These are phyloP conservation scores for Herpailurus yagouaroundi DNA, from an alignment of 2,113 vertebrate species.

Conservation along the genomic window DNA sequence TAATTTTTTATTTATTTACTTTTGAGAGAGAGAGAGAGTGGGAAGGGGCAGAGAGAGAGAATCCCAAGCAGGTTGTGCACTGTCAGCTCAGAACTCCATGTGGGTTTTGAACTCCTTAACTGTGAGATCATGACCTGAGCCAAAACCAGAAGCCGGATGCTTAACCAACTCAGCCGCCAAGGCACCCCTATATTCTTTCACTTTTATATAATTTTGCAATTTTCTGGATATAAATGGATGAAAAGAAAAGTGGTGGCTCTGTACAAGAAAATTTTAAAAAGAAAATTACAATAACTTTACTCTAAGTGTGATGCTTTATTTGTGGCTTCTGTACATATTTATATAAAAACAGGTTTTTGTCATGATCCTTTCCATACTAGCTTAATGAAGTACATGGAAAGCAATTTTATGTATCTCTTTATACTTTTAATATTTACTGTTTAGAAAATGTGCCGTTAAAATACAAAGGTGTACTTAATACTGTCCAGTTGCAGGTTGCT, in stretches of 20 bases:
- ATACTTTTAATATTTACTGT: not conserved
- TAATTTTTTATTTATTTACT: too few species aligned
- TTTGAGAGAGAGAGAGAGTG: too few species aligned
- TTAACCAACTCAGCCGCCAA: too few species aligned
- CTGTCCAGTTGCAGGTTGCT: not conserved
- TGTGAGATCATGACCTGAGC: too few species aligned
- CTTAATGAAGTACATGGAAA: not conserved
- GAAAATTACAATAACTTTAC: not conserved
- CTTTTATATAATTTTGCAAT: not conserved
- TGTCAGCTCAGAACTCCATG: too few species aligned
- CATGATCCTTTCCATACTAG: not conserved
- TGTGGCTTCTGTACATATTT: not conserved
- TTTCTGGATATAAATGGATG: not conserved
- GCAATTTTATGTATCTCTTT: not conserved
- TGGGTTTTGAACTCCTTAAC: too few species aligned
- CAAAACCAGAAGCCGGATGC: too few species aligned
- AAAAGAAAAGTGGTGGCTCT: not conserved
- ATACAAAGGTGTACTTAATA: not conserved
- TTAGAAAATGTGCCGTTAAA: not conserved
- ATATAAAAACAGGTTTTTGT: not conserved
- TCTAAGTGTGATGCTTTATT: not conserved
- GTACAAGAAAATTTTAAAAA: not conserved
- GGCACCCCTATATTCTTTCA: not conserved
- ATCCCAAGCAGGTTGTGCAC: too few species aligned
- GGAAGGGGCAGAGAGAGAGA: too few species aligned